Base-by-base conservation (phyloP, 2,797 vertebrate genomes). In the Darevskia nairensis region DNA sequence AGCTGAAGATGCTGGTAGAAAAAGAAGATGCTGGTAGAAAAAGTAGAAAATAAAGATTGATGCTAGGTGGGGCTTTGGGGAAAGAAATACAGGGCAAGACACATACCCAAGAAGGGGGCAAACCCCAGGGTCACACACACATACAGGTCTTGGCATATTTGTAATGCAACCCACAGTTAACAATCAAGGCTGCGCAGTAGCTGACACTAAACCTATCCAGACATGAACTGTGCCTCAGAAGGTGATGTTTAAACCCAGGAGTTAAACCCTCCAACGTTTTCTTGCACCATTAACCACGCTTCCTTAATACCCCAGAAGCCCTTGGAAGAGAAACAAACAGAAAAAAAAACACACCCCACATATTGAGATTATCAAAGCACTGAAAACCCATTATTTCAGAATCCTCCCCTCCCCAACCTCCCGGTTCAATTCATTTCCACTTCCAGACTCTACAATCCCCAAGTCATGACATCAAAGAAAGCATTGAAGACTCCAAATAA, bases 341-440 rank as follows among this genome's bases (percentile, higher is more conserved):
- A 50, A 7, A 11, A 7, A 11, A 41, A 44, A 64, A 81, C 0
- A 17, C 39, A 8, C 55, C 50, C 39, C 64, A 84, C 64, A 84
- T 74, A 13, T 84, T 79, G 64, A 81, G 50, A 86, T 39, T 76
- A 39, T 17, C 21, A 89, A 76, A 66, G 69, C 68, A 81, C 41
- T 39, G 59, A 74, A 83, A 80, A 80, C 10, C 41, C 41, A 76
- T 35, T 44, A 55, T 32, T 23, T 68, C 32, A 13, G 41, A 64
- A 59, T 13, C 17, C 27, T 19, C 23, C 7, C 55, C 41, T 59
- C 17, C 19, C 82, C 19, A n/a, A 68, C 44, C 50, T 55, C 32
- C 39, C 3, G 3, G 50, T n/a, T 84, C 55, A 86, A 59, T 32
- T 68, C n/a, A 68, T 82, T 68, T 25, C 32, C 29, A 68, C 27